These are phyloP conservation scores for Molossus alvarezi DNA, from an alignment of 2,797 vertebrate species.

Conservation along the genomic window DNA sequence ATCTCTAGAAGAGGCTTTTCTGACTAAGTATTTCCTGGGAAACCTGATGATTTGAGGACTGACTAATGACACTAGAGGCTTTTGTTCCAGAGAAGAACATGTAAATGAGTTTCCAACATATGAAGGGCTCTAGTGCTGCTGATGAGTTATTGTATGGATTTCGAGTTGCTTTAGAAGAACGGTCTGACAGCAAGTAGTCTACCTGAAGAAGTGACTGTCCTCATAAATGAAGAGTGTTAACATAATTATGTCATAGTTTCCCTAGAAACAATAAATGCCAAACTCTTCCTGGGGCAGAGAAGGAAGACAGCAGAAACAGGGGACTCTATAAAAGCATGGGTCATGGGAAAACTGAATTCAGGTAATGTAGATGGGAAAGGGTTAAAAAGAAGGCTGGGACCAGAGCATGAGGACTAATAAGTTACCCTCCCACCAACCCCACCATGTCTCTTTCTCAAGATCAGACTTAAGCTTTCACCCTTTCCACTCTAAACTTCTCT, in stretches of 20 bases:
- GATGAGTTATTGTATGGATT: background rate
- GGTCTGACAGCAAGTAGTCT: background rate
- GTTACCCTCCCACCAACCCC: background rate
- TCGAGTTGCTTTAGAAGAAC: constrained; percentile 21
- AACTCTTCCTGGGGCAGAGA: background rate
- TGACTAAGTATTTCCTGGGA: background rate
- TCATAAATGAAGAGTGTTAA: constrained; percentile 43
- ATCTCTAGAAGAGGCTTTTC: background rate
- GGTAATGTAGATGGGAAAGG: background rate
- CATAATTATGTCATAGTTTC: background rate
- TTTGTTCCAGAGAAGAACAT: constrained; percentile 1
- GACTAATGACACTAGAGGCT: background rate
- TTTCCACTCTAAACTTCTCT: constrained; percentile 19
- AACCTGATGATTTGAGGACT: background rate
- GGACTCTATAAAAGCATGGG: background rate
- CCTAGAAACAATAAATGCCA: constrained; percentile 26
- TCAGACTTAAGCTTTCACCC: background rate
- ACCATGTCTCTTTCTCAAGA: background rate
- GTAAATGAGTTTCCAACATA: background rate
- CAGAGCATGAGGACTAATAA: accelerated
- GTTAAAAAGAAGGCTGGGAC: background rate
- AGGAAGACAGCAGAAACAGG: background rate
- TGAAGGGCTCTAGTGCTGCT: background rate
- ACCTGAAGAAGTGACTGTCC: background rate
- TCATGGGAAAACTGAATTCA: background rate